Base-by-base conservation (phyloP, 2,888 invertebrate genomes). In the Cheilosia variabilis region DNA sequence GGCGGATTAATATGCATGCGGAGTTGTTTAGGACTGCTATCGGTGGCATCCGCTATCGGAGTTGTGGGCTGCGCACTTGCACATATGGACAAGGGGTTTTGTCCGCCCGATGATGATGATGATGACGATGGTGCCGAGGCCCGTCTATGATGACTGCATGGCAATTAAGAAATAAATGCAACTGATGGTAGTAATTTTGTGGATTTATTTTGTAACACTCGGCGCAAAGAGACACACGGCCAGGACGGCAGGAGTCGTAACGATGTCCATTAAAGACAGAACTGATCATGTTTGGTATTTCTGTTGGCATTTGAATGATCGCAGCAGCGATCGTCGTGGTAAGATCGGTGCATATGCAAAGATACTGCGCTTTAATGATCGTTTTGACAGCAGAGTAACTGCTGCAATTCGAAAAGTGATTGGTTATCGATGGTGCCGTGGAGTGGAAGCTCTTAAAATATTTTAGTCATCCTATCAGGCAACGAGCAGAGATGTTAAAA, bases 161-260 rank as follows among this genome's bases (percentile, higher is more conserved):
- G 76, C 81, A 86, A 86, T 86, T 86, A 86, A 86, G 81, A 86
- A 76, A 76, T 86, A 81, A 86, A 86, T 76, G 62, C 86, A 81
- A 72, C 62, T 62, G 86, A 81, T 81, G 81, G 86, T 50, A 55
- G 86, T 81, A 86, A 86, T 81, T 86, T 86, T 68, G 81, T 81
- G 80, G 76, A 86, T 80, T 84, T 80, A 86, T 86, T 76, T 86
- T 80, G 63, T 53, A 79, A 75, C 84, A 86, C 75, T 77, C 60
- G 55, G 13, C 55, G 71, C 17, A 55, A 50, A 24, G 22, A 53
- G 27, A 50, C 7, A 17, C 58, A 24, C 17, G 22, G 31, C 24
- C 45, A 47, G 65, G 47, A 45, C 31, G 4, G 37, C n/a, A 41
- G 72, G 72, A 37, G 75, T 31, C 66, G 75, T 84, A 76, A 75